Evolutionary conservation across 2,888 invertebrate genomes (phyloP), one percentile per base, ranked within the genome.

Genomic region (Crocallis elinguaria): DNA sequence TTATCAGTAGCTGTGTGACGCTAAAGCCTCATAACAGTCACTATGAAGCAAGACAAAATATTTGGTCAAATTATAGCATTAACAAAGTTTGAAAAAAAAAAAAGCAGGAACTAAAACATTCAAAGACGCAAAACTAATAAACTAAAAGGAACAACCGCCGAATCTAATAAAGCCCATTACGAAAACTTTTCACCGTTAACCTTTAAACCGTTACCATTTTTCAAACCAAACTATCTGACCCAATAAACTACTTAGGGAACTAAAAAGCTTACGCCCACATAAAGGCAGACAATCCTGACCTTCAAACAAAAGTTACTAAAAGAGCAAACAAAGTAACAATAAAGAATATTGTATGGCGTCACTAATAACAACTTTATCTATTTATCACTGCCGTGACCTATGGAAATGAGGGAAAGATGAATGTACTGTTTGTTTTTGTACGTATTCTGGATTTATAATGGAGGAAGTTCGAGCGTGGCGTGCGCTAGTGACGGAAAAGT

Each of bases 171-270:
- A 32, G 0, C 4, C 12, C 32, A 14, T 17, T 37, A 23, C 17
- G 5, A 23, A 51, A 45, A 46, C 30, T 52, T 52, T 45, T 42
- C 16, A 25, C 45, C 36, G 29, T 50, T 52, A 52, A 52, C 52
- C 36, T 41, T 41, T 33, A 4, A 17, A 38, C 13, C 33, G 39
- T 51, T 35, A 52, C 13, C 46, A 35, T 46, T 41, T 37, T 30
- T 41, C 46, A 52, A 46, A 41, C 46, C 12, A 21, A 43, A 37
- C 51, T 41, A 29, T 45, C 35, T 36, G 45, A 46, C 41, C 45
- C 33, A 35, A 41, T 45, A 52, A 39, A 35, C 45, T 35, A 38
- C 50, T 32, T 50, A 19, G 45, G 29, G 32, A 52, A 36, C 30
- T 42, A 46, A 35, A 52, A 45, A 45, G 51, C 35, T 43, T 16